A percentile compares a stretch with the other conserved stretches of the same genome.
These are phyloP conservation scores for Oryzias celebensis DNA, from an alignment of 2,113 vertebrate genomes.

Conservation along the genomic window DNA sequence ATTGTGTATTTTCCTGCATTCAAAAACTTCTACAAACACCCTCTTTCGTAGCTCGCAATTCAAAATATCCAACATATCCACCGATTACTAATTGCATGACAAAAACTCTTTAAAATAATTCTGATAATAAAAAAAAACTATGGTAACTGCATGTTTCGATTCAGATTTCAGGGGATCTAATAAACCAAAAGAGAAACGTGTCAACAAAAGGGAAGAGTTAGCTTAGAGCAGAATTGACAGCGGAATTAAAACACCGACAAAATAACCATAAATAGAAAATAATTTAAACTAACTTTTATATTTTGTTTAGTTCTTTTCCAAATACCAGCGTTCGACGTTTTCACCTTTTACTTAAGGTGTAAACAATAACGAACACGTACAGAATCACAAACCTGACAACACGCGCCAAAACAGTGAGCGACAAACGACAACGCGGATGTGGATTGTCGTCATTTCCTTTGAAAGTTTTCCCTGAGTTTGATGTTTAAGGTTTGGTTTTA, in stretches of 20 bases:
- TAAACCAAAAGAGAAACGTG: background rate
- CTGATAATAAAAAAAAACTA: too few relatives aligned
- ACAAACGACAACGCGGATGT: constrained; percentile 38
- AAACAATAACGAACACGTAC: rapidly evolving
- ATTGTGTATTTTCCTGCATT: too few relatives aligned
- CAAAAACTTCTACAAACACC: too few relatives aligned
- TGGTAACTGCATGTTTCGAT: too few relatives aligned
- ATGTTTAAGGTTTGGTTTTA: constrained; percentile 9
- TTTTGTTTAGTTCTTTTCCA: background rate
- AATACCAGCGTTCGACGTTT: background rate
- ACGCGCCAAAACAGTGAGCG: constrained; percentile 55
- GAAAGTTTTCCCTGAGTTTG: rapidly evolving
- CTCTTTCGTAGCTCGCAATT: too few relatives aligned
- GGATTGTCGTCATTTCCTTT: background rate
- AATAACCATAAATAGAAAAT: background rate
- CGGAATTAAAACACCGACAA: background rate
- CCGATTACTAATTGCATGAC: too few relatives aligned
- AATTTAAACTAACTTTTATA: background rate
- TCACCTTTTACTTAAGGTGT: background rate
- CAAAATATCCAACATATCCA: too few relatives aligned
- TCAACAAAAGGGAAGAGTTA: constrained; percentile 18
- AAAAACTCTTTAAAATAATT: too few relatives aligned
- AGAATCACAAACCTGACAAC: background rate
- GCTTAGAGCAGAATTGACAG: background rate
- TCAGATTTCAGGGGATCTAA: background rate